Percentiles rank a stretch among this genome's conserved stretches.
Conservation (phyloP, 2,888 invertebrate species). For the Drosophila engyochracea region DNA sequence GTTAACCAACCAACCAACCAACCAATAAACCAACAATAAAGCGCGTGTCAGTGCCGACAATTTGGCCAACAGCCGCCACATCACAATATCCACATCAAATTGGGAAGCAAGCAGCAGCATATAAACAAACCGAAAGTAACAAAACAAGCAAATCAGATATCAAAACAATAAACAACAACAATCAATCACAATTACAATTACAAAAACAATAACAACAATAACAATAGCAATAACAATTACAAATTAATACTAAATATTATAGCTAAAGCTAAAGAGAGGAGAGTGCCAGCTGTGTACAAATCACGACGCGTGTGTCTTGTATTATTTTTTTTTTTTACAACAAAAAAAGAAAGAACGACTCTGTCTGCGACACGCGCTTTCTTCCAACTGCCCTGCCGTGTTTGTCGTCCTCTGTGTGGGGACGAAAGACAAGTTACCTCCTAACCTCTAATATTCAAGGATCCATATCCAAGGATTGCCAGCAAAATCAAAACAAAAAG, state of each 20-base stretch:
- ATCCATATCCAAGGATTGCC: slow-evolving; percentile 8
- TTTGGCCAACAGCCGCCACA: slow-evolving; percentile 18
- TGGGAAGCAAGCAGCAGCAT: slow-evolving; percentile 25
- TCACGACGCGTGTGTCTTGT: slow-evolving; percentile 40
- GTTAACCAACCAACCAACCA: slow-evolving; percentile 32
- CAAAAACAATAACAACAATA: slow-evolving; percentile 6
- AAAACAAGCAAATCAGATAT: slow-evolving; percentile 26
- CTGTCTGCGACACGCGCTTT: slow-evolving; percentile 19
- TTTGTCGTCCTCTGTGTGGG: slow-evolving; percentile 21
- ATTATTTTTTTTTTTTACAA: slow-evolving; percentile 33
- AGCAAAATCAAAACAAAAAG: not conserved
- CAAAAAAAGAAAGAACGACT: not conserved
- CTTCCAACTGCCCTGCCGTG: slow-evolving; percentile 12
- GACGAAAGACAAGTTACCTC: slow-evolving; percentile 1
- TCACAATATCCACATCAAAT: slow-evolving; percentile 5
- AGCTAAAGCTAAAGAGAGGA: not conserved
- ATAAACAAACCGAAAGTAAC: slow-evolving; percentile 12
- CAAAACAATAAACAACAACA: slow-evolving; percentile 20
- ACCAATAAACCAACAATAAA: slow-evolving; percentile 3
- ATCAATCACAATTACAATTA: slow-evolving; percentile 18
- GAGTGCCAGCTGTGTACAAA: slow-evolving; percentile 24
- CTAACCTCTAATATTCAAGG: not conserved
- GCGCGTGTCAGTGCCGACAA: slow-evolving; percentile 27
- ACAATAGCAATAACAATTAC: slow-evolving; percentile 1
- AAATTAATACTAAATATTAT: not conserved